Base-by-base conservation (phyloP, 2,797 vertebrate genomes). In the Dryobates pubescens region DNA sequence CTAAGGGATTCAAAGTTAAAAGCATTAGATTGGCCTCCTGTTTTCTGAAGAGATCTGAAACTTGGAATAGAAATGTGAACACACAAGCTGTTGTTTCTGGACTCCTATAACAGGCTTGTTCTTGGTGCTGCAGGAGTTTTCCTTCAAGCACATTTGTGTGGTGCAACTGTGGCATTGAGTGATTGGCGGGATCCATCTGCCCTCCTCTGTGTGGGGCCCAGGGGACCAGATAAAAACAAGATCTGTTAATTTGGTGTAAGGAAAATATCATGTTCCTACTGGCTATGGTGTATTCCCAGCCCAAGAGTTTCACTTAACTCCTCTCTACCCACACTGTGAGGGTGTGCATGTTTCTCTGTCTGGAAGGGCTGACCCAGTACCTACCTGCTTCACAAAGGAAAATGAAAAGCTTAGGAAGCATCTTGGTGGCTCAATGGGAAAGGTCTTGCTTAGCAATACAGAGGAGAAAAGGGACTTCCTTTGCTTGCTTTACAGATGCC, bases 71-170 rank as follows among this genome's bases (percentile, higher is more conserved):
- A 86, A 92, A 91, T 81, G 63, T 14, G 78, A 89, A 90, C 69
- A 84, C 90, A 89, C 90, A 93, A 92, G 93, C 93, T 93, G 63
- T 71, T 56, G 86, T 79, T 89, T 84, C 73, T 64, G 91, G 87
- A 27, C 77, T 87, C 73, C 90, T 43, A 20, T 41, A 79, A 91
- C 65, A 92, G 71, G 61, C 91, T 91, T 32, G 64, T 16, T 89
- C 82, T 43, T 41, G 36, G 65, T 80, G 68, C 45, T 41, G 63
- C 76, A 62, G 82, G 82, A 88, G 45, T 86, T 65, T 84, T 93
- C 83, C 88, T 81, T 18, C 13, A 30, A 76, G 92, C 88, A 63
- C 54, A 61, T 89, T 93, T 59, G 76, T 90, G 90, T 87, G 79
- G 93, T 81, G 54, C 36, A 38, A 64, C 54, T 56, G 80, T 70